phyloP scores from a whole-genome alignment of 2,113 vertebrate genomes.

The human region GRCh38 chr6:104469501-104470000 shows the following conservation, averaged over 20 bases:
- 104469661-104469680: conserved; percentile 17
- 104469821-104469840: not conserved
- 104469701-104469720: conserved; percentile 47
- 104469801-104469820: not conserved
- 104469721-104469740: not conserved
- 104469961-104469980: not conserved
- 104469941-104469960: not conserved
- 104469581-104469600: conserved; percentile 53
- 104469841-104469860: not conserved
- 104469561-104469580: not conserved
- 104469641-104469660: conserved; percentile 53
- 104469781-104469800: not conserved
- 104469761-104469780: not conserved
- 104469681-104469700: not conserved
- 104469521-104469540: not conserved
- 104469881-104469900: not conserved
- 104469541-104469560: not conserved
- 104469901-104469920: not conserved
- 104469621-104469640: conserved; percentile 36
- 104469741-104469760: not conserved
- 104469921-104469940: not conserved
- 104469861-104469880: not conserved
- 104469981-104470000: not conserved
- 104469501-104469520: not conserved
- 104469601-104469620: conserved; percentile 22